Percentiles rank a stretch among this genome's conserved stretches.
phyloP scores from a whole-genome alignment of 2,797 vertebrate genomes.

The Parauchenoglanis ngamensis region DNA sequence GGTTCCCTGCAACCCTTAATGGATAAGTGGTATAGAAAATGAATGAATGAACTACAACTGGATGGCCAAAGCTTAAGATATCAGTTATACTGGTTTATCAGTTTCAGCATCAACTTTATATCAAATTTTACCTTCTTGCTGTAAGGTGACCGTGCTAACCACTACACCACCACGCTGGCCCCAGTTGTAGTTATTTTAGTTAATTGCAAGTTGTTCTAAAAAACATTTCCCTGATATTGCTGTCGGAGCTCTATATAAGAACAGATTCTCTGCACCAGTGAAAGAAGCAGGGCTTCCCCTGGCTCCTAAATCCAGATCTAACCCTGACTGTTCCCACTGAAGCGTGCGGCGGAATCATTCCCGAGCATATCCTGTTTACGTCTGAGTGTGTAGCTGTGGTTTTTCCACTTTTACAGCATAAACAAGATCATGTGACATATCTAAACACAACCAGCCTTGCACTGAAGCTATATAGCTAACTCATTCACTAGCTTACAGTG shows the following conservation, averaged over 20 bases:
- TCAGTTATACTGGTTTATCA: too few species aligned
- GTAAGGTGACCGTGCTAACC: too few species aligned
- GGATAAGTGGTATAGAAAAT: too few species aligned
- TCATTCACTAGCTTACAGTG: not conserved
- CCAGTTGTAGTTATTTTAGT: not conserved
- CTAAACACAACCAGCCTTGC: conserved; percentile 38
- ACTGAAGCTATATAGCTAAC: not conserved
- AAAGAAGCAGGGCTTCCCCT: not conserved
- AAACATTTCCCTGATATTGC: not conserved
- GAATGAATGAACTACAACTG: too few species aligned
- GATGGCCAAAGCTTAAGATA: too few species aligned
- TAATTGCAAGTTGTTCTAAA: not conserved
- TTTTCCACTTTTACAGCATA: conserved; percentile 20
- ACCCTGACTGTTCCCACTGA: not conserved
- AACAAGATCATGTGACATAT: conserved; percentile 57
- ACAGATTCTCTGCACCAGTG: not conserved
- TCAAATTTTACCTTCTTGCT: too few species aligned
- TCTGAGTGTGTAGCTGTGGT: not conserved
- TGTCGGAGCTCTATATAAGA: not conserved
- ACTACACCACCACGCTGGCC: too few species aligned
- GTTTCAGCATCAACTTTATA: too few species aligned
- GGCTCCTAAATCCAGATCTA: not conserved
- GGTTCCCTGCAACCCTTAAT: too few species aligned
- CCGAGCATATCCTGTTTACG: conserved; percentile 22
- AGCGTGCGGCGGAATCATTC: not conserved